A percentile compares a stretch with the other conserved stretches of the same genome.
These are phyloP conservation scores for Phasianus colchicus DNA, from an alignment of 2,113 vertebrate species.

Conservation along the genomic window DNA sequence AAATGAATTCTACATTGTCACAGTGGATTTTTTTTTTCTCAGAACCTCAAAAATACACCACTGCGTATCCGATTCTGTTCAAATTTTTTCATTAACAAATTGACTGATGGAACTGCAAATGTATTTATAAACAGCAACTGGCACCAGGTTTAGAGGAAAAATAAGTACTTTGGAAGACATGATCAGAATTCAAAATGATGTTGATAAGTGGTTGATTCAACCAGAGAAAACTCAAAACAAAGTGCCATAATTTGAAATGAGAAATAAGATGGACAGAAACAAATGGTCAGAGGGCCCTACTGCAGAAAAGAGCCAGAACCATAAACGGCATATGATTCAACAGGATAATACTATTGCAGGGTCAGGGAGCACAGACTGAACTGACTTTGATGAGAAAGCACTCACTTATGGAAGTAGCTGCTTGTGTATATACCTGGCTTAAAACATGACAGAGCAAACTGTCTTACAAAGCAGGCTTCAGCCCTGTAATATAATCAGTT, in stretches of 20 bases:
- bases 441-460: not conserved
- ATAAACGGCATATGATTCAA: not conserved
- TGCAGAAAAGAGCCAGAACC: not conserved
- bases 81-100: not conserved
- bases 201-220: not conserved
- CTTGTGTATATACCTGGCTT: not conserved
- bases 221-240: not conserved
- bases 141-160: not conserved
- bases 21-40: not conserved
- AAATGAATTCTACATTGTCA: not conserved
- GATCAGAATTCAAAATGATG: not conserved
- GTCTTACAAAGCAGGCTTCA: not conserved
- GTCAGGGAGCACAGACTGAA: not conserved
- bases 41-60: not conserved
- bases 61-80: not conserved
- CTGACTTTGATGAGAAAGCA: rapidly evolving
- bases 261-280: not conserved
- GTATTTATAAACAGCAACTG: not conserved
- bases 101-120: not conserved
- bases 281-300: not conserved
- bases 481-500: not conserved
- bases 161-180: not conserved
- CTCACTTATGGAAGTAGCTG: not conserved
- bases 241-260: not conserved
- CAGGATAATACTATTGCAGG: not conserved